Percentiles rank a stretch among this genome's conserved stretches.
These are phyloP conservation scores for Laticauda colubrina DNA, from an alignment of 2,113 vertebrate species.

Conservation along the genomic window DNA sequence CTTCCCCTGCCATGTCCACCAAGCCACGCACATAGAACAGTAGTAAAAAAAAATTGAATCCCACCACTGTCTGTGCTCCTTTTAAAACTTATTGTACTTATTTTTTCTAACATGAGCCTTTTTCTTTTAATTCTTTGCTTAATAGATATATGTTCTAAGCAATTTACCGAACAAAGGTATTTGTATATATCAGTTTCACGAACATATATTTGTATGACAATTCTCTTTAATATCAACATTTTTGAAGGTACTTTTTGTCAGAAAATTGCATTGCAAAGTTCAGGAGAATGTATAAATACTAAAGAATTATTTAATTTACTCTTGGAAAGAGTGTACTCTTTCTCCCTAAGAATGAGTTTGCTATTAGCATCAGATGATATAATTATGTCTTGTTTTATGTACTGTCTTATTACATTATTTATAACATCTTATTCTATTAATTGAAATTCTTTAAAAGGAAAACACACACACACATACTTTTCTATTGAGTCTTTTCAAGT, in stretches of 20 bases:
- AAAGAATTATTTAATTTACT: neutral
- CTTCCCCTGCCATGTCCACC: too few species aligned
- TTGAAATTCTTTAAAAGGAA: conserved; percentile 36
- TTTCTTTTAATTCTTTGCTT: neutral
- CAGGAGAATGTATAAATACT: neutral
- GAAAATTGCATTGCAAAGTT: neutral
- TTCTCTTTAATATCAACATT: neutral
- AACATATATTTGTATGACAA: neutral
- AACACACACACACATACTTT: neutral
- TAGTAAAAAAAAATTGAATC: too few species aligned
- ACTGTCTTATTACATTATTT: conserved; percentile 30
- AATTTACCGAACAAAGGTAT: neutral
- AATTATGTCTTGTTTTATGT: conserved; percentile 32
- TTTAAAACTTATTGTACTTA: neutral
- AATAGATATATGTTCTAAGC: neutral
- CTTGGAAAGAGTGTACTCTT: neutral
- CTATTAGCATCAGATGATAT: neutral
- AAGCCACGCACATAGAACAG: too few species aligned
- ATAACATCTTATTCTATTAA: conserved; percentile 33
- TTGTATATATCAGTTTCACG: neutral
- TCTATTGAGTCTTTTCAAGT: conserved; percentile 39
- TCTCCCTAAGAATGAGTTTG: neutral
- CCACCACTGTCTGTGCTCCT: too few species aligned
- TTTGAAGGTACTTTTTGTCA: neutral
- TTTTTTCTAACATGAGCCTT: neutral